These are phyloP conservation scores for Globodera rostochiensis DNA, from an alignment of 1,140 invertebrate species.

Conservation along the genomic window DNA sequence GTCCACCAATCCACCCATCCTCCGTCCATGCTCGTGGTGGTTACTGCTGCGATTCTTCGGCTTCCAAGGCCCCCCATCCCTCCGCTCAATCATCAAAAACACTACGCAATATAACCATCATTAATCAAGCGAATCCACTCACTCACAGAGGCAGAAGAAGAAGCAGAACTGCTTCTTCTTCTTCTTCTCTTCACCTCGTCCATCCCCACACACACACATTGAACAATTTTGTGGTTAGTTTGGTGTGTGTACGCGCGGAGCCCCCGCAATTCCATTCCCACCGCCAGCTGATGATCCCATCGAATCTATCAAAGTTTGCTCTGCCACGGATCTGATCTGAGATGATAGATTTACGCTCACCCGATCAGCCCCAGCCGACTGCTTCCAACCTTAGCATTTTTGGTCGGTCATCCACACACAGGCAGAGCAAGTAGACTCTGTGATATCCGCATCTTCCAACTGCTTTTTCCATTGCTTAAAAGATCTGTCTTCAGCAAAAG, in stretches of 20 bases:
- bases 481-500: not conserved
- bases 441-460: not conserved
- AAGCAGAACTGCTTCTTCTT: not conserved
- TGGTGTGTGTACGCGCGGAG: not conserved
- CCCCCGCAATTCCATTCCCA: too few species aligned
- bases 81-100: not conserved
- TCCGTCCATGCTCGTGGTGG: too few species aligned
- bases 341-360: not conserved
- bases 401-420: not conserved
- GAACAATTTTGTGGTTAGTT: not conserved
- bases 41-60: too few species aligned
- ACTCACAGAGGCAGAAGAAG: not conserved
- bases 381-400: not conserved
- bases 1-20: too few species aligned
- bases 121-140: slow-evolving; percentile 1
- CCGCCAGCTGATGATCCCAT: not conserved
- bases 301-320: not conserved
- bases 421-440: not conserved
- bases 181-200: too few species aligned
- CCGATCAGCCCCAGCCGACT: not conserved
- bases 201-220: not conserved
- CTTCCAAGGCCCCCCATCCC: too few species aligned
- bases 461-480: not conserved
- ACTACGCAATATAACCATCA: not conserved
- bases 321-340: not conserved